These are phyloP conservation scores for Drosophila anomelani DNA, from an alignment of 2,888 invertebrate species.

Conservation along the genomic window DNA sequence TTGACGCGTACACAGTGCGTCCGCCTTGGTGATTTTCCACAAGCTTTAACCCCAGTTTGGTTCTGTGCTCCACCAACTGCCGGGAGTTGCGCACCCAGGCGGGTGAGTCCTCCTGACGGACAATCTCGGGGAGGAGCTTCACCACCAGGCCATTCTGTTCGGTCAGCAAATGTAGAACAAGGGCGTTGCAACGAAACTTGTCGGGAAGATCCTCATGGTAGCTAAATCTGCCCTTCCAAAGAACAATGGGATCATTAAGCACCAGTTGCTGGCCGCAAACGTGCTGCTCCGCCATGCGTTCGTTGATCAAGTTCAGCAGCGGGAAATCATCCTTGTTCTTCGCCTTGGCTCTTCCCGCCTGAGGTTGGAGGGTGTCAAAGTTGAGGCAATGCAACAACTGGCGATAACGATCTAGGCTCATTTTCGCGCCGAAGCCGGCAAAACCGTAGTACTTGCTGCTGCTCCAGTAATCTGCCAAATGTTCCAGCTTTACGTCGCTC, in stretches of 20 bases:
- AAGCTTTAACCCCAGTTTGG: constrained; percentile 52
- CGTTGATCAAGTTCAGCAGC: constrained; percentile 52
- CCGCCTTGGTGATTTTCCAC: constrained; percentile 56
- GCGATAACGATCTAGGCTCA: constrained; percentile 56
- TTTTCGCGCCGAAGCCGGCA: constrained; percentile 58
- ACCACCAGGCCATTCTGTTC: constrained; percentile 65
- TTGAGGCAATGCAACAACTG: constrained; percentile 56
- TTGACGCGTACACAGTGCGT: constrained; percentile 67
- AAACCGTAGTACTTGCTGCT: constrained; percentile 53
- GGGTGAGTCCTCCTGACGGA: constrained; percentile 36
- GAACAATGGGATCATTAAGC: constrained; percentile 66
- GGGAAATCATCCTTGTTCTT: constrained; percentile 22
- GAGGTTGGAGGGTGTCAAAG: constrained; percentile 48
- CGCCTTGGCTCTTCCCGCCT: constrained; percentile 7
- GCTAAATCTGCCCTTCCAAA: constrained; percentile 65
- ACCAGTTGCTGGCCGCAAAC: constrained; percentile 67
- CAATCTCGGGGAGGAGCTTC: constrained; percentile 58
- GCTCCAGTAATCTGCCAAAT: constrained; percentile 67
- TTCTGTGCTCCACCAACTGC: constrained; percentile 58
- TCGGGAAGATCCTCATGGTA: constrained; percentile 54
- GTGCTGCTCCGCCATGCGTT: constrained; percentile 63
- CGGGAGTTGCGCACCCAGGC: constrained; percentile 58
- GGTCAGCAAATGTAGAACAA: constrained; percentile 63
- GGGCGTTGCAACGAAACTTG: constrained; percentile 62
- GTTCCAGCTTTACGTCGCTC: constrained; percentile 58